Percentiles rank a stretch among this genome's conserved stretches.
These are phyloP conservation scores for Cydia amplana DNA, from an alignment of 1,140 invertebrate species.

Conservation along the genomic window DNA sequence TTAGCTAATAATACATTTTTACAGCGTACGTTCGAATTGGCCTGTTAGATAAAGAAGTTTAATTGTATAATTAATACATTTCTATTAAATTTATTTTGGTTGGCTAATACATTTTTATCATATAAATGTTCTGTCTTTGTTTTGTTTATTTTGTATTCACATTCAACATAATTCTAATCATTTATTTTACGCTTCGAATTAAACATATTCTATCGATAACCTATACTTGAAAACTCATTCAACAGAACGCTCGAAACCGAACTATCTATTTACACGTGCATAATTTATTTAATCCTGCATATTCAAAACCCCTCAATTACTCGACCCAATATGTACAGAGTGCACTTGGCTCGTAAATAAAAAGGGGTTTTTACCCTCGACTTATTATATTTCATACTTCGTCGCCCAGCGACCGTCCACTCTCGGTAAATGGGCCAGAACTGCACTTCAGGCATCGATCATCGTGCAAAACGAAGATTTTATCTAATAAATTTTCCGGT, in stretches of 20 bases:
- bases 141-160: no score
- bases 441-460: neutral
- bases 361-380: neutral
- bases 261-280: neutral
- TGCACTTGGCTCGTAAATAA: neutral
- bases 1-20: no score
- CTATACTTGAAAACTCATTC: neutral
- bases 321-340: neutral
- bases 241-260: neutral
- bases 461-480: neutral
- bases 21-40: no score
- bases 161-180: no score
- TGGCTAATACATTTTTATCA: no score
- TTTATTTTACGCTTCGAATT: no score
- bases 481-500: slow-evolving; percentile 7
- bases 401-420: neutral
- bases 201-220: no score
- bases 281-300: neutral
- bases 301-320: neutral
- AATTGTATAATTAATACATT: no score
- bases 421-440: neutral
- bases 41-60: no score
- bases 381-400: slow-evolving; percentile 8
- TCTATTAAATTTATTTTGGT: no score
- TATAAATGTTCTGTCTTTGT: no score